Evolutionary conservation across 1,140 invertebrate genomes (phyloP), one percentile per base, ranked within the genome.

Genomic region (Marisa cornuarietis): DNA sequence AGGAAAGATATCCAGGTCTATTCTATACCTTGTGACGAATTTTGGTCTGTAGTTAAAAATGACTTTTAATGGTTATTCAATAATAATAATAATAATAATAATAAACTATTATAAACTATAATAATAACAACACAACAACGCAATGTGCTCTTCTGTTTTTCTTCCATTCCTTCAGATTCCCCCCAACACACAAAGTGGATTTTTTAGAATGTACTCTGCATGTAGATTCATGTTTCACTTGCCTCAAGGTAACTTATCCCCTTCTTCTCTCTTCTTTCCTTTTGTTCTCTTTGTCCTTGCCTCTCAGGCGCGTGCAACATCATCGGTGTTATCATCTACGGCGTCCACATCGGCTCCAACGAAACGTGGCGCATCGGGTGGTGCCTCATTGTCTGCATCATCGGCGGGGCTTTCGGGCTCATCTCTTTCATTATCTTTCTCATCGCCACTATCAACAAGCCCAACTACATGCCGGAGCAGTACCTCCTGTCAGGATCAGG

Each of bases 381-480:
- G 88, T 85, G 86, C 73, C 78, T 89, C n/a, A 84, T 86, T 63
- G 78, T 87, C 16, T 83, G 83, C 58, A 82, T 86, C 42, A 83
- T 88, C 52, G 87, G 83, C 22, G 83, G 82, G 54, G 83, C 79
- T 7, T 69, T 81, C 26, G 82, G 84, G 10, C 79, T 88, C 24
- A 81, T 88, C 62, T 83, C 82, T 8, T 88, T 87, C 82, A 79
- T 88, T 20, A 77, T 89, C 68, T 76, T 89, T n/a, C 77, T 85
- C 51, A 80, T 87, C n/a, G 83, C 85, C 26, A 80, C 81, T 42
- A 76, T 84, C 62, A 83, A 85, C 63, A 85, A 82, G 75, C 83
- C 84, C 16, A 76, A 77, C 51, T 81, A 84, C 52, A 72, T 69
- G 1, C 75, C 76, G 42, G 80, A 84, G 13, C 69, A 81, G 0